A percentile compares a stretch with the other conserved stretches of the same genome.
Conservation (phyloP, 1,140 invertebrate species). For the Leptinotarsa texana region DNA sequence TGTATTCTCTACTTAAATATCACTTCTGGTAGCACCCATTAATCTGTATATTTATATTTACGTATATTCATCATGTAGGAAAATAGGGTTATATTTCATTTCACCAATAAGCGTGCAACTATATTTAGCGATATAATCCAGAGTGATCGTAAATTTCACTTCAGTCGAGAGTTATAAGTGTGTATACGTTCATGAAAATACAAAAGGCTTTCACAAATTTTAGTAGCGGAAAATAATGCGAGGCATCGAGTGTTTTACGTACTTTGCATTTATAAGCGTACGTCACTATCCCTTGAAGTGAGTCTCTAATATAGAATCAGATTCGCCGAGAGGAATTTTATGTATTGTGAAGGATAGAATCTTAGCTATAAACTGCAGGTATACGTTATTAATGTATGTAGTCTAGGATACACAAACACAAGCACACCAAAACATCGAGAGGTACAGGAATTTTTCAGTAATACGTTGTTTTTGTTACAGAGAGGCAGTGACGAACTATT, state of each 20-base stretch:
- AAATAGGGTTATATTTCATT: neutral
- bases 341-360: neutral
- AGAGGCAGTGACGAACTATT: constrained; percentile 94
- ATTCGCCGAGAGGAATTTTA: neutral
- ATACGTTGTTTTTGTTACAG: constrained; percentile 67
- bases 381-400: neutral
- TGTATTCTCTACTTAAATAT: too few species aligned
- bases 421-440: neutral
- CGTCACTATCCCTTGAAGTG: neutral
- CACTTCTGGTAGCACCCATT: too few species aligned
- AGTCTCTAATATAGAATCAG: neutral
- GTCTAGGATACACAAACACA: neutral
- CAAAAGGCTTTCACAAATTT: constrained; percentile 20
- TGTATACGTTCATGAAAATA: constrained; percentile 18
- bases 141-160: constrained; percentile 17
- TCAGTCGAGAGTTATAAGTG: neutral
- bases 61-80: too few species aligned
- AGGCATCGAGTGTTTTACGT: constrained; percentile 14
- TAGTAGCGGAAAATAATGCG: constrained; percentile 18
- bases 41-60: too few species aligned
- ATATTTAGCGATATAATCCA: constrained; percentile 18
- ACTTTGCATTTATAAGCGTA: constrained; percentile 16
- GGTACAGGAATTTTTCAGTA: neutral
- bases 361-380: neutral
- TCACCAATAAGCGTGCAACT: neutral